Base-by-base conservation (phyloP, 2,113 vertebrate genomes). In the Lycaon pictus region DNA sequence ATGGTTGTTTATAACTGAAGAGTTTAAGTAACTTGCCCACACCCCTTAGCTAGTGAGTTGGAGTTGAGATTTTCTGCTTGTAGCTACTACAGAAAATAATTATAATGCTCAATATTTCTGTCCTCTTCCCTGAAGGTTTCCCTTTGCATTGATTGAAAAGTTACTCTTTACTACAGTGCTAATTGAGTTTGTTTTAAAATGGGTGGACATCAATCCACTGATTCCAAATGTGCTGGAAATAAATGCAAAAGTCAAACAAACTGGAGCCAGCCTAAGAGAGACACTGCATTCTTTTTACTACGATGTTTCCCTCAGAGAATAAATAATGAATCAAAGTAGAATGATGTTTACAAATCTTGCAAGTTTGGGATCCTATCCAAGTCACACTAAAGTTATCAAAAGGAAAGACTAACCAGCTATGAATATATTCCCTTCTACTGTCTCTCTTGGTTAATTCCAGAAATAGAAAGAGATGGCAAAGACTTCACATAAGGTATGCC, bases 301-400 rank as follows among this genome's bases (percentile, higher is more conserved):
- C 56, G 43, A 71, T 76, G 10, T 48, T 17, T 71, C 20, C 15
- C 37, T 92, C 62, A 84, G 69, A 92, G 67, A 80, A 85, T 71
- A 65, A 88, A 88, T 88, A 72, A 87, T 94, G 86, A n/a, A 87
- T 90, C 81, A 83, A 81, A 94, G n/a, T 94, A n/a, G 29, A 79
- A 71, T 23, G 16, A 10, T 71, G 69, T 91, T 96, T 88, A 88
- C 23, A 88, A 72, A 63, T 72, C 51, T 96, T 85, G 32, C 9
- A 72, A 79, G 20, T 80, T 74, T 67, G 69, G 55, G 23, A 65
- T 92, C 32, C 35, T 92, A 67, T 60, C 71, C 25, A 95, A 84
- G 27, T 37, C 48, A 89, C 35, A n/a, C 48, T 80, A 74, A 88
- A 94, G 63, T 80, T 88, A 80, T 71, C 37, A 85, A 80, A 80